These are phyloP conservation scores for Portevinia maculata DNA, from an alignment of 2,888 invertebrate species.

Conservation along the genomic window DNA sequence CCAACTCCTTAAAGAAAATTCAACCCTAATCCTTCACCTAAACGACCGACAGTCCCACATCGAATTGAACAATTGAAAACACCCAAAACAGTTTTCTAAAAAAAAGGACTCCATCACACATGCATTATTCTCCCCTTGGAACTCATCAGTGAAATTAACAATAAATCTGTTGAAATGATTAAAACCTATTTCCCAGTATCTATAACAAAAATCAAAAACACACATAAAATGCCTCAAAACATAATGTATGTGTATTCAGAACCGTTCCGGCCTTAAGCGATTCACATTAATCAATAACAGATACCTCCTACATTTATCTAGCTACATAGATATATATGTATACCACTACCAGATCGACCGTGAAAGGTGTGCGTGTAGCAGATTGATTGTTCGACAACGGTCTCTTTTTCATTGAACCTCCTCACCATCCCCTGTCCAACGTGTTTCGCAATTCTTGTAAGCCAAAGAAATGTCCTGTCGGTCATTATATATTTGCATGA, in stretches of 20 bases:
- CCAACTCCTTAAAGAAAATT: background rate
- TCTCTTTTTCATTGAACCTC: slow-evolving; percentile 14
- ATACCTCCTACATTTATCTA: slow-evolving; percentile 18
- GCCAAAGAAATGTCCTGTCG: background rate
- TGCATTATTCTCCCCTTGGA: slow-evolving; percentile 1
- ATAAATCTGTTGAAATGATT: slow-evolving; percentile 58
- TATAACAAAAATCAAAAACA: slow-evolving; percentile 1
- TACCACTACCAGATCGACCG: slow-evolving; percentile 19
- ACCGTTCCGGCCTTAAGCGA: slow-evolving; percentile 22
- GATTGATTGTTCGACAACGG: slow-evolving; percentile 63
- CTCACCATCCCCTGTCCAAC: background rate
- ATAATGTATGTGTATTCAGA: background rate
- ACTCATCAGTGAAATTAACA: slow-evolving; percentile 48
- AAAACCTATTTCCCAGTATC: slow-evolving; percentile 29
- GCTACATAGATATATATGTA: background rate
- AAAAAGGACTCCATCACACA: slow-evolving; percentile 16
- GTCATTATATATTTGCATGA: slow-evolving; percentile 60
- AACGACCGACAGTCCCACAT: background rate
- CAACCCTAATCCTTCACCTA: background rate
- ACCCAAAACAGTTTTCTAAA: background rate
- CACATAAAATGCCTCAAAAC: background rate
- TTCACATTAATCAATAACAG: slow-evolving; percentile 63
- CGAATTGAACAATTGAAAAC: slow-evolving; percentile 8
- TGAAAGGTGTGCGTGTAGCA: slow-evolving; percentile 54
- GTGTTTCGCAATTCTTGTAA: background rate